Evolutionary conservation across 2,888 invertebrate species (phyloP).

Genomic region (Parthenolecanium corni): DNA sequence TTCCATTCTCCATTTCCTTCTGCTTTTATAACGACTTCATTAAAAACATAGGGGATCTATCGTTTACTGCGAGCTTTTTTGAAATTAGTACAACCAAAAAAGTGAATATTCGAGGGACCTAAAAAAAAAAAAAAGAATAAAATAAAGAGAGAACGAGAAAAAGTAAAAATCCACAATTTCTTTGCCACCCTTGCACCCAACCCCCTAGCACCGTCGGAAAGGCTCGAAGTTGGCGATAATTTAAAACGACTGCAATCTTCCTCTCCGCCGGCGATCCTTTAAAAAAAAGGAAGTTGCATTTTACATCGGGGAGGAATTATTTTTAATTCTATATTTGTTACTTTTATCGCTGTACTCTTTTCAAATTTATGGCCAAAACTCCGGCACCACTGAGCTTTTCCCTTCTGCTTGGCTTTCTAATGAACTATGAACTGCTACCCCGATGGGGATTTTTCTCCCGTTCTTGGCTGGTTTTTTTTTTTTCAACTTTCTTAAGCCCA

Average conservation of each 20-base stretch:
- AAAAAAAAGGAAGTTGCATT: conserved; percentile 28
- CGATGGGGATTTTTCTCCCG: conserved; percentile 17
- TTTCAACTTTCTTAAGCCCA: not conserved
- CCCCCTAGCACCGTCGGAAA: not conserved
- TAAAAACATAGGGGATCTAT: not conserved
- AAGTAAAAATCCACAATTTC: not conserved
- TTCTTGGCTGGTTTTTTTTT: not conserved
- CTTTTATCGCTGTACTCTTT: conserved; percentile 28
- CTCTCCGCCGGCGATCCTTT: conserved; percentile 10
- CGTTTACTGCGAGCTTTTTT: not conserved
- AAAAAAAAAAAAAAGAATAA: not conserved
- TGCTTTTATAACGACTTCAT: not conserved
- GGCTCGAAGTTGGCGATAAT: conserved; percentile 11
- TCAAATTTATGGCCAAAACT: conserved; percentile 26
- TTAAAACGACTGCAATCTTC: conserved; percentile 26
- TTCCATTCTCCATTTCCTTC: not conserved
- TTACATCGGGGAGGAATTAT: conserved; percentile 28
- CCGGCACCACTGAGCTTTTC: conserved; percentile 12
- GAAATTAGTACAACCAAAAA: not conserved
- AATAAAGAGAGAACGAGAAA: not conserved
- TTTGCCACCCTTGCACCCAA: too few relatives aligned
- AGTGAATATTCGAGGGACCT: not conserved
- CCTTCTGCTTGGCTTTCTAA: conserved; percentile 27
- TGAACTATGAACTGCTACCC: conserved; percentile 25
- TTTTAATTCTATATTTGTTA: conserved; percentile 29